Evolutionary conservation across 2,888 invertebrate species (phyloP).

Genomic region (Ophion ventricosus): DNA sequence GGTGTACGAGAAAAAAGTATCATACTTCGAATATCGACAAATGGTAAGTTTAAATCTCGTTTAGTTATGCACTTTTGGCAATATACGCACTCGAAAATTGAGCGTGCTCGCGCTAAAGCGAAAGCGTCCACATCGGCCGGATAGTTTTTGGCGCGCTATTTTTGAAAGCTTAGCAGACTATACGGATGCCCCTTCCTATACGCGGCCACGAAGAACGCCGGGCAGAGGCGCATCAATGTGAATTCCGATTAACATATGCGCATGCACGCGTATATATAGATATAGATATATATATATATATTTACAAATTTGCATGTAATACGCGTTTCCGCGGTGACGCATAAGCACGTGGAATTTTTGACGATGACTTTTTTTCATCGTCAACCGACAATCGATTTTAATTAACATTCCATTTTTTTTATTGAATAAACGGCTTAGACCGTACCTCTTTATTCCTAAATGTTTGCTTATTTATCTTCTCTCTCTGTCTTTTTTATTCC

Average conservation of each 20-base stretch:
- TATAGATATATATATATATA: neutral
- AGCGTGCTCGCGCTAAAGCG: neutral
- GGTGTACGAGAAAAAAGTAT: constrained; percentile 48
- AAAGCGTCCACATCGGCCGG: constrained; percentile 48
- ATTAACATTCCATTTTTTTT: too few species aligned
- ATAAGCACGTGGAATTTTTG: constrained; percentile 7
- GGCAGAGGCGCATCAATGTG: constrained; percentile 30
- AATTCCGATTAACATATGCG: constrained; percentile 9
- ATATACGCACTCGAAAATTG: neutral
- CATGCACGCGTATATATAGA: neutral
- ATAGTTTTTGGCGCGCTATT: constrained; percentile 75
- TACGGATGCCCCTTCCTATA: constrained; percentile 29
- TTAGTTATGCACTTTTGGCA: neutral
- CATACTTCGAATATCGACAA: constrained; percentile 62
- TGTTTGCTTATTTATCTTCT: too few species aligned
- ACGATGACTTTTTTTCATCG: neutral
- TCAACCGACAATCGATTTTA: neutral
- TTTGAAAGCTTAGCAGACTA: constrained; percentile 74
- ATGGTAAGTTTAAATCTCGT: constrained; percentile 73
- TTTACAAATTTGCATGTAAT: neutral
- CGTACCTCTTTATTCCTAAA: neutral
- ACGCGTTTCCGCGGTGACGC: neutral
- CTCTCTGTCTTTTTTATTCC: neutral
- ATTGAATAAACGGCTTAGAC: neutral
- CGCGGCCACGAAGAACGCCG: neutral